Conservation (phyloP, 2,888 invertebrate genomes). For the Xiphydria camelus region DNA sequence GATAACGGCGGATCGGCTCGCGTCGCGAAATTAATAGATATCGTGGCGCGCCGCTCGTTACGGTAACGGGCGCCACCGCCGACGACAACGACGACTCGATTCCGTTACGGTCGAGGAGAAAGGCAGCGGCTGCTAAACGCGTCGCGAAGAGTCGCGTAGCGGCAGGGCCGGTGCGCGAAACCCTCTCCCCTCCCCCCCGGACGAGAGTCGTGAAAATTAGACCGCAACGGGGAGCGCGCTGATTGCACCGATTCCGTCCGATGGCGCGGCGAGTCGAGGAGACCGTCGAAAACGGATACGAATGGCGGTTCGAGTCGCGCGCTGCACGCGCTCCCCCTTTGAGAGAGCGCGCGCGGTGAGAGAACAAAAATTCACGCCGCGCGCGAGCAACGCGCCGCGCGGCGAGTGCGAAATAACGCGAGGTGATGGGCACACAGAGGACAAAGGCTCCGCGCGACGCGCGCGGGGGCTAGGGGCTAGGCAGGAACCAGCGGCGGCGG, state of each 20-base stretch:
- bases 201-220: slow-evolving; percentile 39
- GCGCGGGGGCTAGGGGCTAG: slow-evolving; percentile 38
- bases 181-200: no score
- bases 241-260: no score
- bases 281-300: neutral
- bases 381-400: slow-evolving; percentile 20
- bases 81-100: neutral
- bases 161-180: neutral
- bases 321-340: neutral
- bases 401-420: slow-evolving; percentile 55
- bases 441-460: slow-evolving; percentile 52
- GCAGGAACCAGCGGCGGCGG: slow-evolving; percentile 27
- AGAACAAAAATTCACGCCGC: no score
- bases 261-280: no score
- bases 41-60: neutral
- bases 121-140: neutral
- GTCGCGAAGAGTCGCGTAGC: neutral
- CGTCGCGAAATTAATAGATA: no score
- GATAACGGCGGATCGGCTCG: no score
- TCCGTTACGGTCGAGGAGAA: slow-evolving; percentile 10
- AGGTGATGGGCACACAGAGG: slow-evolving; percentile 47
- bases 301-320: neutral
- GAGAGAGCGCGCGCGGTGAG: slow-evolving; percentile 1
- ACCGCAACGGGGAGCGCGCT: slow-evolving; percentile 36
- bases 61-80: neutral